Evolutionary conservation across 2,113 vertebrate genomes (phyloP).

Genomic region (Dipodomys merriami): DNA sequence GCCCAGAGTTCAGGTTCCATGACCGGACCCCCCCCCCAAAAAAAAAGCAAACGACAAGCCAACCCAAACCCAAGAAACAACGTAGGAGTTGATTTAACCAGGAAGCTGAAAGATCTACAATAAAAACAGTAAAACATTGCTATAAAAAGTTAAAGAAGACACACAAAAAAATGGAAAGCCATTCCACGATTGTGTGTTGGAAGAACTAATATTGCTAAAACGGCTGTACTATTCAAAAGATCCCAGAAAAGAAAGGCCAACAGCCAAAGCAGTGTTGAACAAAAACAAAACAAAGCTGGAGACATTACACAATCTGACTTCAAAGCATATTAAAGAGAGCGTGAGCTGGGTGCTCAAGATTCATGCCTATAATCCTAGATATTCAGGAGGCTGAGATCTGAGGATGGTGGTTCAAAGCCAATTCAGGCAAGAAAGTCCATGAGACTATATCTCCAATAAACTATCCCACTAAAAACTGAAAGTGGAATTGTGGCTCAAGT

Average conservation of each 20-base stretch:
- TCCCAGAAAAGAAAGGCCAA: neutral
- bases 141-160: neutral
- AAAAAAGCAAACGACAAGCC: neutral
- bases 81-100: neutral
- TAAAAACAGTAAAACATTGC: neutral
- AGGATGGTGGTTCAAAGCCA: too few species aligned
- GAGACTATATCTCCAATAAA: too few species aligned
- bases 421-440: too few species aligned
- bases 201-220: neutral
- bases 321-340: neutral
- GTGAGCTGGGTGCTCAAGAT: too few species aligned
- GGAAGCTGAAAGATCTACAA: neutral
- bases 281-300: neutral
- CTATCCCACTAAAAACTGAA: too few species aligned
- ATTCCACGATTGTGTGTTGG: neutral
- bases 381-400: too few species aligned
- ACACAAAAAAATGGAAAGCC: neutral
- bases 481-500: too few species aligned
- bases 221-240: neutral
- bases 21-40: too few species aligned
- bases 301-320: neutral
- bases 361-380: too few species aligned
- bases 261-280: neutral
- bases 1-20: too few species aligned
- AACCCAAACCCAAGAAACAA: neutral